These are phyloP conservation scores for Malurus cyaneus DNA, from an alignment of 2,113 vertebrate species.

Conservation along the genomic window DNA sequence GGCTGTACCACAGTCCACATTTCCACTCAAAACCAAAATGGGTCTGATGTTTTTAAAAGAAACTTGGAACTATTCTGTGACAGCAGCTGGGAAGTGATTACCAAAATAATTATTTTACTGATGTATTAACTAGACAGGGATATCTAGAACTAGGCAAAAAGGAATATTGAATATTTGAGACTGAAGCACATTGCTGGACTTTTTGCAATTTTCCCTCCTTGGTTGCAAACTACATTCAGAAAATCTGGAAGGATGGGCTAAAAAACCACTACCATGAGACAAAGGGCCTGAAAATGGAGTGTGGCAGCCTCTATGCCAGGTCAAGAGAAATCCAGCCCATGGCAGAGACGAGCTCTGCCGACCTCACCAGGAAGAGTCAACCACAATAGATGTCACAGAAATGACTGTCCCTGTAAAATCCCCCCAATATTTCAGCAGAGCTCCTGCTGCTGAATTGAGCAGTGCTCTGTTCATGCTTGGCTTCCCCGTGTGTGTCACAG, in stretches of 20 bases:
- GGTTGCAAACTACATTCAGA: not conserved
- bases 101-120: not conserved
- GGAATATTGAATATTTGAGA: not conserved
- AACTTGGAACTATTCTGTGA: not conserved
- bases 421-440: not conserved
- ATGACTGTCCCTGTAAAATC: not conserved
- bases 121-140: not conserved
- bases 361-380: not conserved
- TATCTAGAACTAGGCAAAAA: not conserved
- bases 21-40: not conserved
- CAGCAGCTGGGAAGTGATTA: not conserved
- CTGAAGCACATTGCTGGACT: not conserved
- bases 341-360: not conserved
- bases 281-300: not conserved
- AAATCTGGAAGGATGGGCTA: not conserved
- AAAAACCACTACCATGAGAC: not conserved
- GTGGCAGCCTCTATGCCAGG: rapidly evolving
- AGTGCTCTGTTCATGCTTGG: not conserved
- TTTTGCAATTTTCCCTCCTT: not conserved
- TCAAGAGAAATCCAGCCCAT: not conserved
- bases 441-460: not conserved
- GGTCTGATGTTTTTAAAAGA: not conserved
- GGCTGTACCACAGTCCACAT: rapidly evolving
- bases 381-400: not conserved
- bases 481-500: not conserved